Evolutionary conservation across 2,888 invertebrate species (phyloP), one percentile per base, ranked within the genome.

Genomic region (Eilema depressum): DNA sequence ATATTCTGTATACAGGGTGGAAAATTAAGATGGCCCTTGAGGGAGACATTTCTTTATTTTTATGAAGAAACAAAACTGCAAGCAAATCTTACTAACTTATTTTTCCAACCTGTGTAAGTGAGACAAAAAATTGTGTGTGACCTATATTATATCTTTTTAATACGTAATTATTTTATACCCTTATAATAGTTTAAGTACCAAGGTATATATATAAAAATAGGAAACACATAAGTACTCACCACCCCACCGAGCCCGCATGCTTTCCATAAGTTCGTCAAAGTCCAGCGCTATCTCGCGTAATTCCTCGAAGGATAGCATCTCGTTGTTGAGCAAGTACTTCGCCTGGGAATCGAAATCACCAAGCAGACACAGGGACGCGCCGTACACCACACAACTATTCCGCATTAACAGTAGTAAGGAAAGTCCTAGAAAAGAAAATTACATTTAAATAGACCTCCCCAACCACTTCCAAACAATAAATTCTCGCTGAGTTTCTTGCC

Each of bases 291-390:
- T 8, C 0, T 47, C 30, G 2, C 26, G 25, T 1, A 66, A 11
- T 20, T 69, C 64, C 8, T 12, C 41, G 14, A 30, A 11, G 3
- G 41, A 33, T 26, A 72, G 41, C 68, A 69, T 62, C 66, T 59
- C 57, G 8, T 26, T 65, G 4, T n/a, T 20, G 12, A 72, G 57
- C 5, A 68, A 20, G 33, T 63, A 30, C 23, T 37, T n/a, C 23
- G 68, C 57, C 65, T 72, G 71, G 20, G 56, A 17, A 17, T 68
- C 68, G 63, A 72, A 72, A 33, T 72, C 47, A 17, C 68, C 62
- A 4, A 7, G 23, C 20, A 12, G 33, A 33, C 65, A 68, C 30
- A 65, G 37, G 11, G 63, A 26, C 20, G 28, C 23, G 10, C 63
- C n/a, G 11, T 17, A 25, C 28, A 53, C 47, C 41, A 26, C 20